Evolutionary conservation across 1,140 invertebrate genomes (phyloP).

Genomic region (Caenorhabditis inopinata): DNA sequence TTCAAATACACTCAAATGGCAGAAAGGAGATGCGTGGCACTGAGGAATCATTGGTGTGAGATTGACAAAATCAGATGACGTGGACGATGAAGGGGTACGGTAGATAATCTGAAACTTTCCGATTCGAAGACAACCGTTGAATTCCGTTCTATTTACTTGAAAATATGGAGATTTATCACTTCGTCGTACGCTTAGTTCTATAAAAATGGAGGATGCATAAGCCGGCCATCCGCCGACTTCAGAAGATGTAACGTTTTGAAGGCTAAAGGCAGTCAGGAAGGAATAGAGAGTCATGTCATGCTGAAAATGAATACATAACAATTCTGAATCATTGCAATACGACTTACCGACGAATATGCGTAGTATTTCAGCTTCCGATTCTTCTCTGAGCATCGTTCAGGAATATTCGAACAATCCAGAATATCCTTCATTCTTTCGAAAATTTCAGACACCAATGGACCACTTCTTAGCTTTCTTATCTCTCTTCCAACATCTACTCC

Average conservation of each 20-base stretch:
- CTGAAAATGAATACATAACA: background rate
- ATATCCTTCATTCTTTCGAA: background rate
- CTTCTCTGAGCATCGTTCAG: background rate
- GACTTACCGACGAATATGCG: constrained; percentile 36
- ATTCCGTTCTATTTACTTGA: background rate
- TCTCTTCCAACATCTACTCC: background rate
- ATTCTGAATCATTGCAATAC: too few relatives aligned
- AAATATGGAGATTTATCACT: background rate
- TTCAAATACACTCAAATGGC: background rate
- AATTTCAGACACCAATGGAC: background rate
- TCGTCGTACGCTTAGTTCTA: background rate
- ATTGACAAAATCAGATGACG: background rate
- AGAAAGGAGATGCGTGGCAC: background rate
- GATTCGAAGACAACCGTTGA: background rate
- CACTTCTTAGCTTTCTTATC: background rate
- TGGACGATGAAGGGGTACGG: background rate
- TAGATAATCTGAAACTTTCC: background rate
- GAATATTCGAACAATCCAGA: background rate
- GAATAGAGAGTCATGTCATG: constrained; percentile 11
- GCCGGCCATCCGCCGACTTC: background rate
- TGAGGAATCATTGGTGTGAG: background rate
- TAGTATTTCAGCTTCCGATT: constrained; percentile 29
- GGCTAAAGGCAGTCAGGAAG: background rate
- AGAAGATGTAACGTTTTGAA: background rate
- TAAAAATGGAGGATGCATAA: constrained; percentile 3